Percentiles rank a stretch among this genome's conserved stretches.
phyloP scores from a whole-genome alignment of 2,113 vertebrate genomes.

The Menidia beryllina region DNA sequence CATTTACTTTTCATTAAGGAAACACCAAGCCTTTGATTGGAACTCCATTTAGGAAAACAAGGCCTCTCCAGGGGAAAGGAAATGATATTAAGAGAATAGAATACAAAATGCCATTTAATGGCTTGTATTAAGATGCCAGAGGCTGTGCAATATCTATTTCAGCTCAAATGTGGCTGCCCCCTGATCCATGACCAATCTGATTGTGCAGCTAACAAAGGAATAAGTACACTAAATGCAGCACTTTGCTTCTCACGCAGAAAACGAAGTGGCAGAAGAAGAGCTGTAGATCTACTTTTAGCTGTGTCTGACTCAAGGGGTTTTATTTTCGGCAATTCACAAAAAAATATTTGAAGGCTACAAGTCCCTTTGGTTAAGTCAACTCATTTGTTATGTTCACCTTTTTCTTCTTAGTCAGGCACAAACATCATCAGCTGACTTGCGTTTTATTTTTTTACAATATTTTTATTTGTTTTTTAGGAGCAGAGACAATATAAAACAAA shows the following conservation, averaged over 20 bases:
- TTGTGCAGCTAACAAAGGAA: slow-evolving; percentile 62
- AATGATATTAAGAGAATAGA: slow-evolving; percentile 65
- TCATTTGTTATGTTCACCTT: slow-evolving; percentile 41
- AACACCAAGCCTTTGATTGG: slow-evolving; percentile 53
- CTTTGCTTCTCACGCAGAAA: slow-evolving; percentile 35
- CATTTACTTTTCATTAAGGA: slow-evolving; percentile 64
- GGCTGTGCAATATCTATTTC: slow-evolving; percentile 68
- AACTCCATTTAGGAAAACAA: slow-evolving; percentile 63
- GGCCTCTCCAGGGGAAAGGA: slow-evolving; percentile 45
- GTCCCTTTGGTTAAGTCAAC: slow-evolving; percentile 7
- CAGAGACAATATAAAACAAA: too few relatives aligned
- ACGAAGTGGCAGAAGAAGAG: slow-evolving; percentile 36
- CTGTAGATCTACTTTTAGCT: slow-evolving; percentile 42
- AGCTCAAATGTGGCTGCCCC: slow-evolving; percentile 61
- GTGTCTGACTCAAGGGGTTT: slow-evolving; percentile 26
- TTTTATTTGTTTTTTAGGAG: too few relatives aligned
- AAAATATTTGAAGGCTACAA: slow-evolving; percentile 46
- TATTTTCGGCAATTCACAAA: slow-evolving; percentile 33
- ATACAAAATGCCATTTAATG: slow-evolving; percentile 65
- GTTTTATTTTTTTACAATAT: too few relatives aligned
- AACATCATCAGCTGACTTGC: slow-evolving; percentile 15
- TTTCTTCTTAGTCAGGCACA: slow-evolving; percentile 47
- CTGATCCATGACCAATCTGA: slow-evolving; percentile 78
- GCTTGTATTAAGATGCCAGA: slow-evolving; percentile 67
- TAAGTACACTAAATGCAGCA: slow-evolving; percentile 53